These are phyloP conservation scores for Meloidogyne chitwoodi DNA, from an alignment of 1,140 invertebrate genomes.

Conservation along the genomic window DNA sequence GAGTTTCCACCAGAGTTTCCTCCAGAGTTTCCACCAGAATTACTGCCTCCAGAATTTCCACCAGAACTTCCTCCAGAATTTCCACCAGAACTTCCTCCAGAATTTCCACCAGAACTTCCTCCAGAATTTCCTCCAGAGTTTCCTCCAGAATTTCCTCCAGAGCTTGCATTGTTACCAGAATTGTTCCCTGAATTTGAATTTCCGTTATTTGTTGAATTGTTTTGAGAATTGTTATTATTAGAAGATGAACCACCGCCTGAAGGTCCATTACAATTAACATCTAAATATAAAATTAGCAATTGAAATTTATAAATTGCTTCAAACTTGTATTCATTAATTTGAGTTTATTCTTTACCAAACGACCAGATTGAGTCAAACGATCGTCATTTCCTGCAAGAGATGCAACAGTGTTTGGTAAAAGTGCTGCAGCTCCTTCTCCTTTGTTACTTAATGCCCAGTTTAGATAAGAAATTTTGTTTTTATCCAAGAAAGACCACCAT, in stretches of 20 bases:
- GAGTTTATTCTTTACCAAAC: background rate
- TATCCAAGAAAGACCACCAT: constrained; percentile 22
- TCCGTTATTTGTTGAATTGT: background rate
- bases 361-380: background rate
- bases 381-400: background rate
- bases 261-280: background rate
- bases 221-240: no score
- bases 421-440: background rate
- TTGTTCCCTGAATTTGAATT: background rate
- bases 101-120: no score
- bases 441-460: constrained; percentile 15
- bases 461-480: constrained; percentile 8
- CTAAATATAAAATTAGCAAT: background rate
- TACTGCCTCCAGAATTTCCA: background rate
- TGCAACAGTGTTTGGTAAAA: background rate
- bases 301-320: no score
- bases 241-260: background rate
- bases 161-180: no score
- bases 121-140: background rate
- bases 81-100: no score
- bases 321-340: background rate
- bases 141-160: no score
- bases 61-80: background rate
- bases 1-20: background rate
- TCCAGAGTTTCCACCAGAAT: background rate